Percentiles rank a stretch among this genome's conserved stretches.
Evolutionary conservation across 1,140 invertebrate species (phyloP).

Genomic region (Homarus americanus): DNA sequence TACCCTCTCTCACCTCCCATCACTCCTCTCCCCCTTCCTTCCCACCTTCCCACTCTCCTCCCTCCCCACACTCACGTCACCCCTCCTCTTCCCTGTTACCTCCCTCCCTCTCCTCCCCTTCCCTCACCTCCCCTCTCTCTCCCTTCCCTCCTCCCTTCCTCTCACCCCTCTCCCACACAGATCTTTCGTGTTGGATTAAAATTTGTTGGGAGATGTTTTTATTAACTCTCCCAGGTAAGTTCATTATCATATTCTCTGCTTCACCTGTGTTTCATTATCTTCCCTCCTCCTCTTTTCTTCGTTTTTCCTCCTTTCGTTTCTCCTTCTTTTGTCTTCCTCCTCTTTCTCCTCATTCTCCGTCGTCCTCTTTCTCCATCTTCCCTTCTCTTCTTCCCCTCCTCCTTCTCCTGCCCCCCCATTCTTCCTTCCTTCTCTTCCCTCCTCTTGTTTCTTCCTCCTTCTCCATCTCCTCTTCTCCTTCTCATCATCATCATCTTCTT

Average conservation of each 20-base stretch:
- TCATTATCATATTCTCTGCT: no score
- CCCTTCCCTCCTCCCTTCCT: not conserved
- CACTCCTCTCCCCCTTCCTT: not conserved
- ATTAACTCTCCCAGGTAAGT: no score
- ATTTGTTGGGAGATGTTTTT: no score
- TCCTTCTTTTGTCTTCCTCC: not conserved
- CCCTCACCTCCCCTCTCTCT: not conserved
- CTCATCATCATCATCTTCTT: not conserved
- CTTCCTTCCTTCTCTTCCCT: not conserved
- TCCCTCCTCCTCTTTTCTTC: not conserved
- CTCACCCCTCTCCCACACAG: not conserved
- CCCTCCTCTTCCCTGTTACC: not conserved
- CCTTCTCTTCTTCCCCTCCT: not conserved
- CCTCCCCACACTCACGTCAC: not conserved
- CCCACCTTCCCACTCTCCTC: not conserved
- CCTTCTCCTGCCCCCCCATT: not conserved
- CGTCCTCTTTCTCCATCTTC: not conserved
- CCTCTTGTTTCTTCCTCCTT: not conserved
- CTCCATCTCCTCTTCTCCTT: not conserved
- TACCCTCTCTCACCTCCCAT: not conserved
- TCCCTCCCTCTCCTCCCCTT: not conserved
- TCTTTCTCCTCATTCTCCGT: not conserved
- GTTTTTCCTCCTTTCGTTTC: not conserved
- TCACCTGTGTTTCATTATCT: not conserved
- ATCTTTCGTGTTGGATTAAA: no score